Conservation (phyloP, 2,888 invertebrate species). For the Drosophila kambysellisi region DNA sequence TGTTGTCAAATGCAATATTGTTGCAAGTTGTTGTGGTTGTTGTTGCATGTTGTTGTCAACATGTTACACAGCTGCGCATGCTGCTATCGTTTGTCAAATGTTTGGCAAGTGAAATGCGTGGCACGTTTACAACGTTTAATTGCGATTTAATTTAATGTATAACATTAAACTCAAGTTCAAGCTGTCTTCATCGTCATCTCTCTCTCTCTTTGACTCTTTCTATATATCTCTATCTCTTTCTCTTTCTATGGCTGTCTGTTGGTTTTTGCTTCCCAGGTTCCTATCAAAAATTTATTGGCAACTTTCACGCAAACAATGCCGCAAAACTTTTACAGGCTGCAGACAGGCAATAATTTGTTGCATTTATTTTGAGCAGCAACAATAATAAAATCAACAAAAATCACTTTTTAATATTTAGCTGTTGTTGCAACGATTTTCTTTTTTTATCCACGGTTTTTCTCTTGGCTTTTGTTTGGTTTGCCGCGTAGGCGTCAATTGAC, state of each 20-base stretch:
- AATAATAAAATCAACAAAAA: neutral
- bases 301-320: conserved; percentile 69
- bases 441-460: neutral
- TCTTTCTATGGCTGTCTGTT: neutral
- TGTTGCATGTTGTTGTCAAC: conserved; percentile 39
- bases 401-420: conserved; percentile 4
- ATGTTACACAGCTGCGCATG: conserved; percentile 48
- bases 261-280: conserved; percentile 19
- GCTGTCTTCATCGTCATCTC: neutral
- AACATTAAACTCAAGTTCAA: conserved; percentile 50
- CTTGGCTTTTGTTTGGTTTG: neutral
- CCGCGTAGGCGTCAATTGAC: conserved; percentile 53
- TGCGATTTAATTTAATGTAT: conserved; percentile 68
- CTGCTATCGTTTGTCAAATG: conserved; percentile 42
- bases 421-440: neutral
- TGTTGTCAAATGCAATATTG: conserved; percentile 16
- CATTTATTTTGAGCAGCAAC: conserved; percentile 38
- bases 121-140: conserved; percentile 52
- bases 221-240: neutral
- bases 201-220: no score
- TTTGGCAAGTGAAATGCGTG: conserved; percentile 64
- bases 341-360: conserved; percentile 56
- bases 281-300: conserved; percentile 43
- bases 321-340: conserved; percentile 10
- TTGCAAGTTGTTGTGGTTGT: conserved; percentile 11